Conservation (phyloP, 2,113 vertebrate species). For the rabbit (Oryctolagus cuniculus) region DNA sequence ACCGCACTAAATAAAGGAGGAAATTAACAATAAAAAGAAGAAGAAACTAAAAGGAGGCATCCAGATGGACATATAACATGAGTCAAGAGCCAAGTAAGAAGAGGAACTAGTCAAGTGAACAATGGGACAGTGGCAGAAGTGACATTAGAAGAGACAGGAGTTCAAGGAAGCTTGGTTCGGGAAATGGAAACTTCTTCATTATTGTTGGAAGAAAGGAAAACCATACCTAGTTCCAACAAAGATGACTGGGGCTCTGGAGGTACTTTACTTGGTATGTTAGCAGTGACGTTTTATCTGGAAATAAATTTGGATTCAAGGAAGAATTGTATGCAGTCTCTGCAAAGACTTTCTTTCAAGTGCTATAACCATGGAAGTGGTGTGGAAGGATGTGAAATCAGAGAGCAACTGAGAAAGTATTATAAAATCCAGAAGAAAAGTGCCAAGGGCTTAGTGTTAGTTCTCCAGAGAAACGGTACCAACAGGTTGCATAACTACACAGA, state of each 20-base stretch:
- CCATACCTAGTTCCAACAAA: background rate
- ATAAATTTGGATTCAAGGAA: background rate
- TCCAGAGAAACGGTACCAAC: background rate
- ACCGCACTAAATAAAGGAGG: background rate
- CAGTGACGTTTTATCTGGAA: background rate
- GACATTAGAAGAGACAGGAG: background rate
- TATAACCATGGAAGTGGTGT: background rate
- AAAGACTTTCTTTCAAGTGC: background rate
- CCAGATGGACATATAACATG: background rate
- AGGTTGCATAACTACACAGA: background rate
- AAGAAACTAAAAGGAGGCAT: background rate
- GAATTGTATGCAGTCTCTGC: background rate
- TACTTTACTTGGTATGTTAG: background rate
- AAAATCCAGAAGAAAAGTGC: background rate
- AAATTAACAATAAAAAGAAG: background rate
- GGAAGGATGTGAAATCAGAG: background rate
- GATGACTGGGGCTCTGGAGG: background rate
- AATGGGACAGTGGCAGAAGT: background rate
- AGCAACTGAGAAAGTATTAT: background rate
- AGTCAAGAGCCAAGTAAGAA: background rate
- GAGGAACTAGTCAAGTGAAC: background rate
- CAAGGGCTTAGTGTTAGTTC: background rate
- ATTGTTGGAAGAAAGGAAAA: conserved; percentile 6
- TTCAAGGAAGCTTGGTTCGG: background rate
- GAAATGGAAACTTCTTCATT: background rate